phyloP scores from a whole-genome alignment of 2,113 vertebrate genomes.

The Corythaixoides concolor region DNA sequence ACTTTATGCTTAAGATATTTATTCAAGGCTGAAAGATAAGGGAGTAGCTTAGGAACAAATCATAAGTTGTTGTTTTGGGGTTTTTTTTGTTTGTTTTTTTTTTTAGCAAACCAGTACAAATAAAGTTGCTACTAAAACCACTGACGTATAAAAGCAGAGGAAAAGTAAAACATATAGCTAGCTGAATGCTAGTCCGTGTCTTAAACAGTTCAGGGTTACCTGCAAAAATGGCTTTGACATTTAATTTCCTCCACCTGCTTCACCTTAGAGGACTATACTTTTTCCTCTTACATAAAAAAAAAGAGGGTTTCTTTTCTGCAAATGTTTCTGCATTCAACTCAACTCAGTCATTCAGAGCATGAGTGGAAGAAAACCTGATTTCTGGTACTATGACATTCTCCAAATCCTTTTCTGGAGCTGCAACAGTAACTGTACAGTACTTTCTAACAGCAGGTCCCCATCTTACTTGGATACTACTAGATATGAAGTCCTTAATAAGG shows the following conservation, averaged over 20 bases:
- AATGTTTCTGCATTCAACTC: not conserved
- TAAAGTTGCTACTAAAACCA: not conserved
- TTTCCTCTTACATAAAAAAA: not conserved
- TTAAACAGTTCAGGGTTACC: not conserved
- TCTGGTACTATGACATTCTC: not conserved
- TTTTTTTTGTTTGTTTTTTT: not conserved
- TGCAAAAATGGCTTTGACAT: not conserved
- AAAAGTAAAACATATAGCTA: not conserved
- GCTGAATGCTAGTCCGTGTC: not conserved
- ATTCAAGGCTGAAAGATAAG: slow-evolving; percentile 8
- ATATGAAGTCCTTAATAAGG: slow-evolving; percentile 15
- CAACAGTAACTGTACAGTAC: not conserved
- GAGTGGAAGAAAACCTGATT: not conserved
- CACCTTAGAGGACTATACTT: not conserved
- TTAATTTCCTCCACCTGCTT: not conserved
- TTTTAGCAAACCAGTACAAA: not conserved
- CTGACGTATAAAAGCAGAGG: not conserved
- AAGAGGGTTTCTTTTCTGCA: not conserved
- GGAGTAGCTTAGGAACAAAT: not conserved
- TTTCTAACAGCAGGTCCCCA: not conserved
- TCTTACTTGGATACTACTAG: not conserved
- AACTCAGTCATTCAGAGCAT: not conserved
- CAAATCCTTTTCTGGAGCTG: not conserved
- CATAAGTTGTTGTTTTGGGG: too few relatives aligned
- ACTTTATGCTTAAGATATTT: not conserved